Conservation (phyloP, 2,797 vertebrate species). For the Platyrinchus mystaceus region DNA sequence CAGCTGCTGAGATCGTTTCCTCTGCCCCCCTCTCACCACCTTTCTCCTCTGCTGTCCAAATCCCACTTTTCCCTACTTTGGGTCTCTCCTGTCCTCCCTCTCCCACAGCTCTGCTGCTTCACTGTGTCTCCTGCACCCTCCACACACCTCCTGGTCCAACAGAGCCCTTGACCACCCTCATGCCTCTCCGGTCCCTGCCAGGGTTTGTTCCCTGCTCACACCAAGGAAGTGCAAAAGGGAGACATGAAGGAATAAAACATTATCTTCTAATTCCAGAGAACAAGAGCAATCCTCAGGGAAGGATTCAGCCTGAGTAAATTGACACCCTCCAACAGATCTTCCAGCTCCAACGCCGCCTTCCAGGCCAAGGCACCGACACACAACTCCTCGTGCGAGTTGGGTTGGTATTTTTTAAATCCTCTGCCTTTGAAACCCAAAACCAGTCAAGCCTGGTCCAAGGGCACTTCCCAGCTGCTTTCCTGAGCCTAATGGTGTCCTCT, state of each 20-base stretch:
- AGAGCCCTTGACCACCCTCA: background rate
- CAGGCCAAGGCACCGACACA: background rate
- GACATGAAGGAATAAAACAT: background rate
- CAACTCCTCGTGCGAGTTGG: background rate
- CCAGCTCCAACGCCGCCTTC: background rate
- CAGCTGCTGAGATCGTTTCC: background rate
- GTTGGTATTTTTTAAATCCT: background rate
- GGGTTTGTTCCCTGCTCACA: background rate
- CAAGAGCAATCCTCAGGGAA: background rate
- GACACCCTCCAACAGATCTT: conserved; percentile 11
- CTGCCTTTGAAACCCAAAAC: background rate
- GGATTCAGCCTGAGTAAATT: background rate
- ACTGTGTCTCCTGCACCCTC: background rate
- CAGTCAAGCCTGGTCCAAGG: background rate
- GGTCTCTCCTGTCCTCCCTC: background rate
- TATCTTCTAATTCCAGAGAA: background rate
- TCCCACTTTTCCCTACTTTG: background rate
- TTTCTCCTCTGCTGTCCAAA: background rate
- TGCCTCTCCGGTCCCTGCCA: background rate
- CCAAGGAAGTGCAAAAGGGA: background rate
- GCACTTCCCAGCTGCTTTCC: background rate
- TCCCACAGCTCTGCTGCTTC: background rate
- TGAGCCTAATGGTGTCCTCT: background rate
- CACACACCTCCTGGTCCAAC: background rate
- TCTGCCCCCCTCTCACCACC: background rate